Conservation (phyloP, 2,113 vertebrate species). For the Gopherus evgoodei region DNA sequence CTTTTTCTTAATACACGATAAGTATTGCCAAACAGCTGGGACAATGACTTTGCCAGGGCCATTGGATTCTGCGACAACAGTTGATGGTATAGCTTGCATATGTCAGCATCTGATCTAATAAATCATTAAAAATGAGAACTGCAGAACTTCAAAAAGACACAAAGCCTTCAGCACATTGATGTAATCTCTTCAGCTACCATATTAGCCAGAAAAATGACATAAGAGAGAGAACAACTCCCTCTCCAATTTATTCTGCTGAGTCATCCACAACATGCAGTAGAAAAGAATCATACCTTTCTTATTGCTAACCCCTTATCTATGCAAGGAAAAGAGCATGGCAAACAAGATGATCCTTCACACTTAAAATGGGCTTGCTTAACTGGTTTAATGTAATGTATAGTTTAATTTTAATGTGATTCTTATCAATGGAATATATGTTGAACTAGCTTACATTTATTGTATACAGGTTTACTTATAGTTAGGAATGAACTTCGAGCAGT, state of each 20-base stretch:
- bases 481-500: neutral
- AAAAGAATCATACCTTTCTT: neutral
- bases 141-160: neutral
- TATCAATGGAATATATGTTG: neutral
- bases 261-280: neutral
- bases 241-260: neutral
- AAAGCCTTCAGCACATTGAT: neutral
- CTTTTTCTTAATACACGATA: neutral
- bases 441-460: neutral
- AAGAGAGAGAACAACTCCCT: neutral
- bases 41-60: neutral
- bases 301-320: neutral
- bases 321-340: neutral
- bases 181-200: neutral
- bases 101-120: slow-evolving; percentile 4
- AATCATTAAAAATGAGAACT: neutral
- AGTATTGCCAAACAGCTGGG: neutral
- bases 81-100: neutral
- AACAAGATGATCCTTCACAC: neutral
- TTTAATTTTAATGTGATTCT: neutral
- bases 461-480: neutral
- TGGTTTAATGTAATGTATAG: neutral
- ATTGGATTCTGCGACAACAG: neutral
- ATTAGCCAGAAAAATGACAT: neutral
- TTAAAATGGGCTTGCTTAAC: rapidly evolving